phyloP scores from a whole-genome alignment of 2,113 vertebrate species.

The Acinonyx jubatus region DNA sequence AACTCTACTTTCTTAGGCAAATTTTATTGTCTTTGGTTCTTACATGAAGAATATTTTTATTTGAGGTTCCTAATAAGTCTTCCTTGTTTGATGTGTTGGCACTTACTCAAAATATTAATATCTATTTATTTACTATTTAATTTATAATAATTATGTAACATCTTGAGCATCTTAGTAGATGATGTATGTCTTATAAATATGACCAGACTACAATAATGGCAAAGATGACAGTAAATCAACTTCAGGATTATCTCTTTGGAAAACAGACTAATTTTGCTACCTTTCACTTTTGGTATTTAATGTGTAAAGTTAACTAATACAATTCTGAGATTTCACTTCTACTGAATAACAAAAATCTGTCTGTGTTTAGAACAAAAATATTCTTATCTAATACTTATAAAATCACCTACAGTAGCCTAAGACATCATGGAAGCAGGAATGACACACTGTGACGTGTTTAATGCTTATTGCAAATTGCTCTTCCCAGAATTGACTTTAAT shows the following conservation, averaged over 20 bases:
- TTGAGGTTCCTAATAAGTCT: background rate
- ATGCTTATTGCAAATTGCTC: background rate
- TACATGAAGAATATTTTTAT: background rate
- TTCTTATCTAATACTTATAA: background rate
- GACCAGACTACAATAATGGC: slow-evolving; percentile 19
- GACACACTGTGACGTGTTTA: slow-evolving; percentile 22
- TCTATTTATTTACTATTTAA: slow-evolving; percentile 24
- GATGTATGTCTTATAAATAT: slow-evolving; percentile 41
- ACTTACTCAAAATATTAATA: slow-evolving; percentile 40
- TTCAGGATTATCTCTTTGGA: slow-evolving; percentile 19
- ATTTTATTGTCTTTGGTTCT: slow-evolving; percentile 17
- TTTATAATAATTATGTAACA: slow-evolving; percentile 41
- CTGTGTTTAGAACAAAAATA: slow-evolving; percentile 19
- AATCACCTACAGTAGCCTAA: slow-evolving; percentile 35
- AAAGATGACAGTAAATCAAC: background rate
- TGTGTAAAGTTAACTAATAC: background rate
- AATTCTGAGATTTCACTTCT: slow-evolving; percentile 21
- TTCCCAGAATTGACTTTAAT: slow-evolving; percentile 45
- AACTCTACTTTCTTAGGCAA: background rate
- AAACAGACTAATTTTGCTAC: background rate
- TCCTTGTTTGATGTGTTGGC: slow-evolving; percentile 2
- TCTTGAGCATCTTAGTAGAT: background rate
- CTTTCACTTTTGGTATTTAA: slow-evolving; percentile 46
- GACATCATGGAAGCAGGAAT: slow-evolving; percentile 9
- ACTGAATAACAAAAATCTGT: slow-evolving; percentile 41